A percentile compares a stretch with the other conserved stretches of the same genome.
Evolutionary conservation across 2,888 invertebrate genomes (phyloP).

Genomic region (Rhorus exstirpatorius): DNA sequence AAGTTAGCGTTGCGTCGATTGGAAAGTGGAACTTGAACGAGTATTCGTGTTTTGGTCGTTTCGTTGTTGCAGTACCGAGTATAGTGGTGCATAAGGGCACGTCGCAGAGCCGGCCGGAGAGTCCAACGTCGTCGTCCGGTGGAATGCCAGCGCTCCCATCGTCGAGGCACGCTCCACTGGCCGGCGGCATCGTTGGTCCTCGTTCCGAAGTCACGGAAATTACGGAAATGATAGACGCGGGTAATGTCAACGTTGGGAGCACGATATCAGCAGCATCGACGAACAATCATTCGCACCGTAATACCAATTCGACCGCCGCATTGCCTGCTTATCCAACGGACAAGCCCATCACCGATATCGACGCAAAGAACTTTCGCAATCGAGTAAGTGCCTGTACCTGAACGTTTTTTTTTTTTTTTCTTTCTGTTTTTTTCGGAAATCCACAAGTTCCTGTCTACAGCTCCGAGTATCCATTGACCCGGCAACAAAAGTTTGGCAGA

Average conservation of each 20-base stretch:
- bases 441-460: not conserved
- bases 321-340: constrained; percentile 69
- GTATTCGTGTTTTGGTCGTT: constrained; percentile 12
- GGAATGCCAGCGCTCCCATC: constrained; percentile 84
- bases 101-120: constrained; percentile 82
- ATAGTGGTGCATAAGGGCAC: constrained; percentile 85
- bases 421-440: too few species aligned
- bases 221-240: constrained; percentile 84
- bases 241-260: constrained; percentile 80
- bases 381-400: constrained; percentile 76
- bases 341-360: constrained; percentile 75
- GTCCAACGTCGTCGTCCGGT: constrained; percentile 81
- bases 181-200: constrained; percentile 76
- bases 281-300: constrained; percentile 72
- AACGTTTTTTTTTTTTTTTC: too few species aligned
- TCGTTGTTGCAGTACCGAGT: constrained; percentile 83
- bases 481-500: not conserved
- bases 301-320: constrained; percentile 67
- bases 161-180: constrained; percentile 81
- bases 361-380: constrained; percentile 83
- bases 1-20: not conserved
- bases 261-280: constrained; percentile 69
- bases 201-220: constrained; percentile 77
- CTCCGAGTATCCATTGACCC: not conserved
- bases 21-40: not conserved